Base-by-base conservation (phyloP, 2,113 vertebrate species). In the Megaleporinus macrocephalus region DNA sequence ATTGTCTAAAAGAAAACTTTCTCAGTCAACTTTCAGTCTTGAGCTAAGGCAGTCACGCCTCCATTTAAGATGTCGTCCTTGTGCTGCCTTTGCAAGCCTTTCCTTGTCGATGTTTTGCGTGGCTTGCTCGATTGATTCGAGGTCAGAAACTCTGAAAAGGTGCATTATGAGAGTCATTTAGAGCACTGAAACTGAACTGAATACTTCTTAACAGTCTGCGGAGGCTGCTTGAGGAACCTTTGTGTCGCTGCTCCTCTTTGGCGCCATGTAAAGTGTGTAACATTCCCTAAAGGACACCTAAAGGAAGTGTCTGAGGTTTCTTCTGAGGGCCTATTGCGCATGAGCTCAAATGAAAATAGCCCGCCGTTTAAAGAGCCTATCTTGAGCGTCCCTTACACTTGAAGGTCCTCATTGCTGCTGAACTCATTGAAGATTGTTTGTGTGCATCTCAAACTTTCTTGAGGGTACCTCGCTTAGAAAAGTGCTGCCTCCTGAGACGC, bases 221-320 rank as follows among this genome's bases (percentile, higher is more conserved):
- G 13, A 69, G 33, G 47, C 55, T 26, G 47, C 15, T 78, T 26
- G 13, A 68, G 49, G 65, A 27, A 68, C 14, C 44, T 53, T 16
- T 53, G 24, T 15, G 47, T 4, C 3, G 62, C 6, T 41, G 14
- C 49, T 20, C 36, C 29, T 78, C 53, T n/a, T n/a, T n/a, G n/a
- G n/a, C n/a, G n/a, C n/a, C 30, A 55, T 13, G 9, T 57, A 57
- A 57, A 57, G 55, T n/a, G 6, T 57, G 3, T 7, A 18, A 63
- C 24, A 26, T 76, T 76, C 74, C 36, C 74, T 76, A 66, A 55
- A 78, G 51, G 13, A 44, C 49, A 16, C 49, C 49, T 74, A 61
- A 2, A 62, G n/a, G 41, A 2, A 18, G n/a, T 2, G 20, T 14
- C 12, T n/a, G 1, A 74, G 53, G 51, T 11, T 30, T 68, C 15